Evolutionary conservation across 2,113 vertebrate species (phyloP), one percentile per base, ranked within the genome.

Genomic region (Atractosteus spatula): DNA sequence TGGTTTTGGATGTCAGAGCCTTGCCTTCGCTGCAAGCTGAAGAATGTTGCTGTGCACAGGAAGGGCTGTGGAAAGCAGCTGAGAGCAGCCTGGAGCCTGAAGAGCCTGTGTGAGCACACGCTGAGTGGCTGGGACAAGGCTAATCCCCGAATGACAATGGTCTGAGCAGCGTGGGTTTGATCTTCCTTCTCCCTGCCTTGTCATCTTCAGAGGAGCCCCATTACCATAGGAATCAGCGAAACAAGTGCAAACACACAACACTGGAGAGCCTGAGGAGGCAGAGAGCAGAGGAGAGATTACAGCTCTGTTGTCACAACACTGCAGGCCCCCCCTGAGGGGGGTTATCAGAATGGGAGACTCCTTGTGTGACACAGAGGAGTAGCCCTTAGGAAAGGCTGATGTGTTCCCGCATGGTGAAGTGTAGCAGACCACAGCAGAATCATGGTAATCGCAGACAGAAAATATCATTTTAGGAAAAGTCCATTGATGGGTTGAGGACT

Each of bases 81-180:
- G 43, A 51, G 57, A 29, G 51, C 61, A 43, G 17, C 12, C 16
- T 13, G 70, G 73, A 69, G 71, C 66, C 51, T 41, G 47, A 64
- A 62, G 62, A 41, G 47, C 62, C 66, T 64, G 14, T 29, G 17
- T 41, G 66, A 57, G 41, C 8, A 29, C 17, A 29, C 17, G 3
- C 65, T 65, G 54, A 61, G 66, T 51, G 70, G 13, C 29, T 45
- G 54, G 68, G 76, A 74, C 72, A 63, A 62, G 65, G 44, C 57
- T 78, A 70, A 74, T 68, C 69, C 61, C n/a, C 55, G 70, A 61
- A 78, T 78, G 16, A 68, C 77, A 75, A 78, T 66, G 41, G 71
- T 71, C 71, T 69, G n/a, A 66, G 68, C 43, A 59, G 56, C 17
- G 69, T 3, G 16, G 62, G 56, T 69, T 66, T 77, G 67, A 77